Evolutionary conservation across 2,797 vertebrate species (phyloP).

Genomic region (Chrysocyon brachyurus): DNA sequence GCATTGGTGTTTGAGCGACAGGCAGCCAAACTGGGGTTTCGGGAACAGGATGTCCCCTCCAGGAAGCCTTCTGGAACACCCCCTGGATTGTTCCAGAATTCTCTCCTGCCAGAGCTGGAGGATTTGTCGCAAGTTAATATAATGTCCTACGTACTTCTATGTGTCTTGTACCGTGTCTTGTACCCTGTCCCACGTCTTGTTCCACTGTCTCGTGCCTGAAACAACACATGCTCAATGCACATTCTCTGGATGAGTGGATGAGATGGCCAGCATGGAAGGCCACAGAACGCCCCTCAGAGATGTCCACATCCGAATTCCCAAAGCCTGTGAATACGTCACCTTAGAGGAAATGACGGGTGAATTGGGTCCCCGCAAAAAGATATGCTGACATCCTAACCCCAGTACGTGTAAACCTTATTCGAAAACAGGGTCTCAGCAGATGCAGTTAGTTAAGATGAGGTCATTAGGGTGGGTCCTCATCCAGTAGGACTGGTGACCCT

Average conservation of each 20-base stretch:
- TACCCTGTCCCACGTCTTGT: rapidly evolving
- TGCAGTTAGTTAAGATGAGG: not conserved
- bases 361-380: not conserved
- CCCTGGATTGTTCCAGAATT: not conserved
- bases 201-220: rapidly evolving
- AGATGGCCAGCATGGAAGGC: not conserved
- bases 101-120: not conserved
- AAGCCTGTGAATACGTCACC: not conserved
- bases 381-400: not conserved
- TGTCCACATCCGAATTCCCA: not conserved
- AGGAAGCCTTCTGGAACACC: not conserved
- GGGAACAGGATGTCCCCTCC: not conserved
- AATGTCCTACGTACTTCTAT: not conserved
- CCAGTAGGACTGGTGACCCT: not conserved
- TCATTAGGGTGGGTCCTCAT: not conserved
- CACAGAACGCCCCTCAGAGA: not conserved
- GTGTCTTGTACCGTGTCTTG: not conserved
- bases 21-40: not conserved
- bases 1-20: not conserved
- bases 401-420: not conserved
- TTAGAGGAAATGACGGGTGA: not conserved
- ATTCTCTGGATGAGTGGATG: not conserved
- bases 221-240: rapidly evolving
- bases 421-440: not conserved
- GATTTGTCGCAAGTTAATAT: not conserved